Conservation (phyloP, 2,797 vertebrate species). For the Caiman crocodilus region DNA sequence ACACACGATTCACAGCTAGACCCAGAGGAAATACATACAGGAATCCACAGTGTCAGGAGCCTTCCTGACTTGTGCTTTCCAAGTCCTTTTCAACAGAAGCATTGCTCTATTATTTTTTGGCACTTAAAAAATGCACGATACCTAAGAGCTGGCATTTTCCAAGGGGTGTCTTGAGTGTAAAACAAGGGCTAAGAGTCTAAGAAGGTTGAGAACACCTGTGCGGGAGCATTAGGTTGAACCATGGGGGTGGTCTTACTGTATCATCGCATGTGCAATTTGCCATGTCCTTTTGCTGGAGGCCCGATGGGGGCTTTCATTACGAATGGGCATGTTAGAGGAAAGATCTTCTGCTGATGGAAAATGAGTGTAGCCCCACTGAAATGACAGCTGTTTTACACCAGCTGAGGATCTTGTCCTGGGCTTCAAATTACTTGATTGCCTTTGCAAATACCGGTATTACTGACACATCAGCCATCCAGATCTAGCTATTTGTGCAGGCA, state of each 20-base stretch:
- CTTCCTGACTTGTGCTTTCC: no score
- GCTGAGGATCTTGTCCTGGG: neutral
- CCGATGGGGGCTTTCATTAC: neutral
- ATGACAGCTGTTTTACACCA: neutral
- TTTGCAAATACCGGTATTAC: neutral
- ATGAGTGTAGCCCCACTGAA: neutral
- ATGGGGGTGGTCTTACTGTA: neutral
- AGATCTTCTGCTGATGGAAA: neutral
- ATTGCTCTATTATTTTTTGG: no score
- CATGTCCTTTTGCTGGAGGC: neutral
- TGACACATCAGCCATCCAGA: neutral
- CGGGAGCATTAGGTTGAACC: neutral
- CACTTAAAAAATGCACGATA: no score
- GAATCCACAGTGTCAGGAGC: no score
- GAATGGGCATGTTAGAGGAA: neutral
- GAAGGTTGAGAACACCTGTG: no score
- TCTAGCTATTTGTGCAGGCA: accelerated
- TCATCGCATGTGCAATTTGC: accelerated
- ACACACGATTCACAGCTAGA: no score
- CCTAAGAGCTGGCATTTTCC: no score
- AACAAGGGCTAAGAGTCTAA: no score
- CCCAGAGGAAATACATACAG: no score
- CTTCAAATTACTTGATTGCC: neutral
- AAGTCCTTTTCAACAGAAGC: no score
- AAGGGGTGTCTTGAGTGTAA: no score